A percentile compares a stretch with the other conserved stretches of the same genome.
Evolutionary conservation across 2,797 vertebrate genomes (phyloP).

Genomic region (Podargus strigoides): DNA sequence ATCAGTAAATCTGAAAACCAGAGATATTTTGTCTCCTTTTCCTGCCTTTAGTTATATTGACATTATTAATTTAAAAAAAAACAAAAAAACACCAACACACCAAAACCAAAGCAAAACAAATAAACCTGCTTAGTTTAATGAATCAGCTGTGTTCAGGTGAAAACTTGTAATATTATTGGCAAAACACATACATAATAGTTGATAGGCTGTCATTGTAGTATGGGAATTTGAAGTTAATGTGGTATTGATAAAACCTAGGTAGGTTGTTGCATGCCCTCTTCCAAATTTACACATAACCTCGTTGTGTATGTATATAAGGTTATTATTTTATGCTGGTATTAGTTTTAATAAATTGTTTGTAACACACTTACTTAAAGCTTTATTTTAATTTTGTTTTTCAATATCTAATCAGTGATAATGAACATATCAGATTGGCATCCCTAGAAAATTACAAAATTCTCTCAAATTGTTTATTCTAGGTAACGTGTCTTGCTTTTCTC

Average conservation of each 20-base stretch:
- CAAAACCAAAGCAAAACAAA: neutral
- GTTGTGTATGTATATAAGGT: neutral
- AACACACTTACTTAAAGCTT: neutral
- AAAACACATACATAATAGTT: neutral
- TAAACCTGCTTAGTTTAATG: neutral
- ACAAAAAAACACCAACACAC: no score
- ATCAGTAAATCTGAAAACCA: neutral
- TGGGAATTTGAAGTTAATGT: neutral
- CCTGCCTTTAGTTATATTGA: neutral
- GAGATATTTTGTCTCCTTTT: neutral
- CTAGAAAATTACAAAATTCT: neutral
- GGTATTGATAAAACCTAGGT: neutral
- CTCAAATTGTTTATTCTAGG: neutral
- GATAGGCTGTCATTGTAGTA: neutral
- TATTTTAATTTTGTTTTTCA: neutral
- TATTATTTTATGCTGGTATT: neutral
- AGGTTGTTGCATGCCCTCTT: neutral
- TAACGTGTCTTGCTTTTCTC: neutral
- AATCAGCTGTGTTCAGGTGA: neutral
- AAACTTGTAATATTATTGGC: neutral
- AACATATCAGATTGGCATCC: neutral
- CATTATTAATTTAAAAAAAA: neutral
- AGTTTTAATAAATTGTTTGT: neutral
- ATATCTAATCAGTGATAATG: neutral
- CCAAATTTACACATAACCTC: neutral